Conservation (phyloP, 1,140 invertebrate genomes). For the Euwallacea similis region DNA sequence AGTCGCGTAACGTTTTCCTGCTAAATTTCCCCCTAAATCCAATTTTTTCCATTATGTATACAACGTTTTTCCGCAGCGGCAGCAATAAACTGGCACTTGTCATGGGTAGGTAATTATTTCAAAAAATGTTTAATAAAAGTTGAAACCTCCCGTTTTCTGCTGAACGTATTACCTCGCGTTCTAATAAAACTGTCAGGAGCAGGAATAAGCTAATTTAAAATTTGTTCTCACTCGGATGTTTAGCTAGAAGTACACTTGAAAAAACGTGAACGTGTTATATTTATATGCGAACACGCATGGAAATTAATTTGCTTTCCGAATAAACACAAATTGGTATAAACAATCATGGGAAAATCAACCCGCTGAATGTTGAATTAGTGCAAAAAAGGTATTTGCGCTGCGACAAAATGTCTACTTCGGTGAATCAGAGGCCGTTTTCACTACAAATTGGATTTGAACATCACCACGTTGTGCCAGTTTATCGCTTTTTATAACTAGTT, state of each 20-base stretch:
- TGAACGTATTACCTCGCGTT: slow-evolving; percentile 1
- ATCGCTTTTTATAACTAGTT: too few species aligned
- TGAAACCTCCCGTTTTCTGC: background rate
- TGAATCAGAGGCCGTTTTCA: background rate
- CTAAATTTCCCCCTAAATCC: too few species aligned
- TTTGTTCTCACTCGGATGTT: background rate
- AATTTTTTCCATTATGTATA: too few species aligned
- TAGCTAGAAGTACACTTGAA: background rate
- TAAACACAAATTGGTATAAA: background rate
- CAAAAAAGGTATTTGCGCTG: too few species aligned
- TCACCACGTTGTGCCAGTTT: too few species aligned
- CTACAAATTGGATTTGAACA: background rate
- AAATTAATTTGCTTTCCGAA: background rate
- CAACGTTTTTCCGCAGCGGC: too few species aligned
- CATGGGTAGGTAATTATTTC: too few species aligned
- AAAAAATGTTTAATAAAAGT: slow-evolving; percentile 5
- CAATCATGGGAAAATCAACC: background rate
- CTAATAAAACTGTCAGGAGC: slow-evolving; percentile 13
- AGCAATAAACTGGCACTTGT: too few species aligned
- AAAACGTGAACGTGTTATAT: background rate
- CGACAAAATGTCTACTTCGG: too few species aligned
- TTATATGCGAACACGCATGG: slow-evolving; percentile 1
- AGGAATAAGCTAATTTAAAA: slow-evolving; percentile 7
- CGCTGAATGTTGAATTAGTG: too few species aligned
- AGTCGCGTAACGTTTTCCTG: too few species aligned